These are phyloP conservation scores for Drepana falcataria DNA, from an alignment of 2,888 invertebrate species.

Conservation along the genomic window DNA sequence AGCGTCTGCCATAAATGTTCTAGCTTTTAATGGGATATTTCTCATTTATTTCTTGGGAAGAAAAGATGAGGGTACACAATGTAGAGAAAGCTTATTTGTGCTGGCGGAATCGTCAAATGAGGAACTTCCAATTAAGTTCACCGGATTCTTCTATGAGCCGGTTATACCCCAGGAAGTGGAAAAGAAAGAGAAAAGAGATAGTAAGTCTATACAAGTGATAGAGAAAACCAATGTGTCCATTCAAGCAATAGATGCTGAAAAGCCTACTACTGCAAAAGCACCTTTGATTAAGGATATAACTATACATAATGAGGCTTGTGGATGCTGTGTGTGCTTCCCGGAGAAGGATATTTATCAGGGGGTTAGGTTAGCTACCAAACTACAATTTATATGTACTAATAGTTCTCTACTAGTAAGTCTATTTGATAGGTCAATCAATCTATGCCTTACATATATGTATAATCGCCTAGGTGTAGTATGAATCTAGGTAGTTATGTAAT, in stretches of 20 bases:
- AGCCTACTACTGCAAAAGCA: neutral
- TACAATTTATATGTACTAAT: too few relatives aligned
- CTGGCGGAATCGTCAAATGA: neutral
- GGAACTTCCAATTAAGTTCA: neutral
- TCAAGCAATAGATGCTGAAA: neutral
- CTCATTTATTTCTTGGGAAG: conserved; percentile 15
- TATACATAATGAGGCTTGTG: neutral
- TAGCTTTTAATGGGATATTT: neutral
- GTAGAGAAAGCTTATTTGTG: conserved; percentile 3
- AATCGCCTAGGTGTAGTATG: too few relatives aligned
- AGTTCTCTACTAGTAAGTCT: too few relatives aligned
- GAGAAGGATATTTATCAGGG: neutral
- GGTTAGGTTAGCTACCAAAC: conserved; percentile 11
- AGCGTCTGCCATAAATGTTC: too few relatives aligned
- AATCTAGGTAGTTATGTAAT: too few relatives aligned
- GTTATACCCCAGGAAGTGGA: neutral
- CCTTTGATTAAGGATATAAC: neutral
- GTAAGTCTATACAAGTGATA: neutral
- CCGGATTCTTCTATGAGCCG: conserved; percentile 6
- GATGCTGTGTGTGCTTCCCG: neutral
- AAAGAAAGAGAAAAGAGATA: neutral
- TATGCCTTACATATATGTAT: too few relatives aligned
- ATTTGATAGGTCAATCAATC: too few relatives aligned
- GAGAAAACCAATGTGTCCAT: neutral
- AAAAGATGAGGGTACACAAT: conserved; percentile 7